These are phyloP conservation scores for Clarias platycephalus DNA, from an alignment of 2,797 vertebrate genomes.

Conservation along the genomic window DNA sequence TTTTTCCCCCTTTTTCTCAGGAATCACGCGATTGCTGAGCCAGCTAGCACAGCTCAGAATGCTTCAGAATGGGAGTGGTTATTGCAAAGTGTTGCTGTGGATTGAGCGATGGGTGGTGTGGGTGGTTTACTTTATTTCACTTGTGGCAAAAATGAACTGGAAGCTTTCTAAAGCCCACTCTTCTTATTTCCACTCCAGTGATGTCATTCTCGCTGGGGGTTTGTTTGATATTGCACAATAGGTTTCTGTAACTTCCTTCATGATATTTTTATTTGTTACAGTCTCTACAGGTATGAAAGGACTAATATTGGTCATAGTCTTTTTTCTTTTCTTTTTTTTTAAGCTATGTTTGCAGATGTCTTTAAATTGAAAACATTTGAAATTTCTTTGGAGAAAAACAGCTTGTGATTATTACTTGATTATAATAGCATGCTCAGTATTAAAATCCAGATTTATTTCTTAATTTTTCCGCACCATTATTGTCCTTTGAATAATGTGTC, in stretches of 20 bases:
- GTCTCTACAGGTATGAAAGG: slow-evolving; percentile 31
- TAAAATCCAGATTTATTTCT: neutral
- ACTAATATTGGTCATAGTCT: neutral
- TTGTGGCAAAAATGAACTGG: slow-evolving; percentile 34
- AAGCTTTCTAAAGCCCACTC: slow-evolving; percentile 14
- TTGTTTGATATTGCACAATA: slow-evolving; percentile 35
- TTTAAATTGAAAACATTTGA: no score
- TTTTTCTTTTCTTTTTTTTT: slow-evolving; percentile 7
- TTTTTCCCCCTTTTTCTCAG: slow-evolving; percentile 68
- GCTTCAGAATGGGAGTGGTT: slow-evolving; percentile 34
- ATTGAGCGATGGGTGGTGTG: slow-evolving; percentile 9
- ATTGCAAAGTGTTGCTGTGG: slow-evolving; percentile 37
- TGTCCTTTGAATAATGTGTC: no score
- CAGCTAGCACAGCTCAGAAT: slow-evolving; percentile 67
- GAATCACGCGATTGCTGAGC: slow-evolving; percentile 73
- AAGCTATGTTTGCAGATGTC: neutral
- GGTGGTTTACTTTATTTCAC: slow-evolving; percentile 33
- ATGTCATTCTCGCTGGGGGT: slow-evolving; percentile 36
- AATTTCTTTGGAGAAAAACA: no score
- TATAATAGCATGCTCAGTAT: neutral
- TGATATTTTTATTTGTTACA: slow-evolving; percentile 35
- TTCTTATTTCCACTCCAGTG: slow-evolving; percentile 38
- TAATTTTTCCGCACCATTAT: neutral
- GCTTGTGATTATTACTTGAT: neutral
- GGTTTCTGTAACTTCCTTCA: slow-evolving; percentile 39